Conservation (phyloP, 1,140 invertebrate genomes). For the Drosophila saltans region DNA sequence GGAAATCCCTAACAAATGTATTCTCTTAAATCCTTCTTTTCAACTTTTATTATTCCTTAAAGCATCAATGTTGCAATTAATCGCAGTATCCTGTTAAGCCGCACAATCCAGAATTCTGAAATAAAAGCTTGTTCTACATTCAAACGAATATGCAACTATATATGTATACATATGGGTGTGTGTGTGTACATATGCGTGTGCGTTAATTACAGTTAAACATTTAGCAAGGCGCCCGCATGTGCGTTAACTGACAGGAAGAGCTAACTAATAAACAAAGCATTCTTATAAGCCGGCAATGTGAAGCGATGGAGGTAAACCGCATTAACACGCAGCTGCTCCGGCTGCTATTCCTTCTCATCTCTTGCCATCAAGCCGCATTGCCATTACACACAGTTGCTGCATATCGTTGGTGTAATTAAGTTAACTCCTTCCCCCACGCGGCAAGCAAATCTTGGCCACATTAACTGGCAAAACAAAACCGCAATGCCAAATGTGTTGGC, state of each 20-base stretch:
- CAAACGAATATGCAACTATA: too few relatives aligned
- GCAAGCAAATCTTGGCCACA: constrained; percentile 50
- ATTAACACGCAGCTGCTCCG: constrained; percentile 51
- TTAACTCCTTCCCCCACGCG: constrained; percentile 50
- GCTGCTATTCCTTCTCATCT: constrained; percentile 5
- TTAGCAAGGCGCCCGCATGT: constrained; percentile 45
- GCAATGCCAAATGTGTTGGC: constrained; percentile 22
- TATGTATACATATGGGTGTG: background rate
- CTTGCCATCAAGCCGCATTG: background rate
- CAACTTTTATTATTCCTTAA: too few relatives aligned
- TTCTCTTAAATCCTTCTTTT: too few relatives aligned
- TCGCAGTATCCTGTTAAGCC: constrained; percentile 17
- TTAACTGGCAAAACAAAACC: constrained; percentile 49
- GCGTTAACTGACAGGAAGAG: constrained; percentile 17
- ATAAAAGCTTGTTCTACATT: constrained; percentile 19
- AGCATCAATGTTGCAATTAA: background rate
- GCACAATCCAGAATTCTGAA: constrained; percentile 26
- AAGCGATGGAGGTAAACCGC: constrained; percentile 44
- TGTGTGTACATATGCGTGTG: constrained; percentile 9
- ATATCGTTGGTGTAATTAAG: constrained; percentile 65
- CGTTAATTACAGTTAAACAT: constrained; percentile 68
- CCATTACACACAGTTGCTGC: constrained; percentile 24
- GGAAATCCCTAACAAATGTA: too few relatives aligned
- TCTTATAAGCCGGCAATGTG: constrained; percentile 13
- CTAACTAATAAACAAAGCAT: constrained; percentile 55